These are phyloP conservation scores for Cephalopachus bancanus DNA, from an alignment of 2,797 vertebrate species.

Conservation along the genomic window DNA sequence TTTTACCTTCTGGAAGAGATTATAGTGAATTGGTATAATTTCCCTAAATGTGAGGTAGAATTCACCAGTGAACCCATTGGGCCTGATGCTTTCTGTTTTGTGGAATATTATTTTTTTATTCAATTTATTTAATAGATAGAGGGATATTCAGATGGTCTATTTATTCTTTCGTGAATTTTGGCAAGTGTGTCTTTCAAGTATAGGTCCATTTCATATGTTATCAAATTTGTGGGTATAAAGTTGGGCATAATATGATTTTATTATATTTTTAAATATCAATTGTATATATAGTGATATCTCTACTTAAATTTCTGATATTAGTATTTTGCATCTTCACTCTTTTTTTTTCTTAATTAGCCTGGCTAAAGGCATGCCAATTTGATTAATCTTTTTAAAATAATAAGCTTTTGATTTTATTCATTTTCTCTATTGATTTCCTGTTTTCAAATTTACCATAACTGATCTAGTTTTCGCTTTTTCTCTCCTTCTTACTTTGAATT, in stretches of 20 bases:
- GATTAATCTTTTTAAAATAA: neutral
- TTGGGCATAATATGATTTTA: neutral
- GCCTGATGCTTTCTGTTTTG: neutral
- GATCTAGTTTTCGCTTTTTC: neutral
- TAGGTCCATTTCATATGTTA: neutral
- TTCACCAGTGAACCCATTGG: neutral
- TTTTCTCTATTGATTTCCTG: neutral
- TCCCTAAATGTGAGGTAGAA: neutral
- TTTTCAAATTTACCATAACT: neutral
- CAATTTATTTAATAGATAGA: neutral
- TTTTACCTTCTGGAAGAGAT: neutral
- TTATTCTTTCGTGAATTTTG: neutral
- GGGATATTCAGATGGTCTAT: neutral
- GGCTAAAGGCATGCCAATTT: neutral
- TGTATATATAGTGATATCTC: neutral
- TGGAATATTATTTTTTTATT: neutral
- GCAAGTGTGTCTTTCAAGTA: neutral
- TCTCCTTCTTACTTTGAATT: neutral
- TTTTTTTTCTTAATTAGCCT: neutral
- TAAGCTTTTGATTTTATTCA: neutral
- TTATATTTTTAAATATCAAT: neutral
- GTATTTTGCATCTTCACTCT: neutral
- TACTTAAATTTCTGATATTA: neutral
- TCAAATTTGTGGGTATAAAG: neutral
- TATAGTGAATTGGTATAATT: neutral